These are phyloP conservation scores for Lepidurus apus DNA, from an alignment of 1,140 invertebrate genomes.

Conservation along the genomic window DNA sequence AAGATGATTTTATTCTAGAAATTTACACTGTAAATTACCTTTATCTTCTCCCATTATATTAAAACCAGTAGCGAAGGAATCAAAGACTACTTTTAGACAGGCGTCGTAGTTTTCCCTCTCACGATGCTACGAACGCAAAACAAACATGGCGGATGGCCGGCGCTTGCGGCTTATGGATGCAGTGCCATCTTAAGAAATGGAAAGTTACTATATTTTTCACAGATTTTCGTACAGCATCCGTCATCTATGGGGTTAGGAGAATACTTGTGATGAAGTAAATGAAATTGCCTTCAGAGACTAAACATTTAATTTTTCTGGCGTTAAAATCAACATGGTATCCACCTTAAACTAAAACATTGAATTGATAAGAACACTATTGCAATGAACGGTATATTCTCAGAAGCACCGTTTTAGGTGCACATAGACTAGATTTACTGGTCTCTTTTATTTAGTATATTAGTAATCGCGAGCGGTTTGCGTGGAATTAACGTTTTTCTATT, in stretches of 20 bases:
- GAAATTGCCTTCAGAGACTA: too few relatives aligned
- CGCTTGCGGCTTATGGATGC: background rate
- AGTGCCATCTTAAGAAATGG: background rate
- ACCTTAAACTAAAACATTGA: too few relatives aligned
- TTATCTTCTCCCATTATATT: background rate
- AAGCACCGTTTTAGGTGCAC: too few relatives aligned
- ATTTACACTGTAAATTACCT: background rate
- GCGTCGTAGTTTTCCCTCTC: slow-evolving; percentile 7
- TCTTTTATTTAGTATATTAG: too few relatives aligned
- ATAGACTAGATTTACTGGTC: too few relatives aligned
- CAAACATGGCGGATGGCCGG: background rate
- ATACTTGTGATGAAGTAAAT: too few relatives aligned
- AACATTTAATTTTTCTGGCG: too few relatives aligned
- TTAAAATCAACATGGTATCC: too few relatives aligned
- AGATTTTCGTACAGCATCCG: background rate
- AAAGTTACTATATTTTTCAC: background rate
- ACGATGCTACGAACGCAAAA: background rate
- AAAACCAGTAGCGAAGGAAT: background rate
- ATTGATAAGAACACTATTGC: too few relatives aligned
- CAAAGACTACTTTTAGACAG: background rate
- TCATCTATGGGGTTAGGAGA: background rate
- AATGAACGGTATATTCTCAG: too few relatives aligned
- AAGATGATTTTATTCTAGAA: background rate
- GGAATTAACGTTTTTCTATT: too few relatives aligned
- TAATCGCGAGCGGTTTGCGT: too few relatives aligned